Base-by-base conservation (phyloP, 2,888 invertebrate species). In the Trichogramma evanescens region DNA sequence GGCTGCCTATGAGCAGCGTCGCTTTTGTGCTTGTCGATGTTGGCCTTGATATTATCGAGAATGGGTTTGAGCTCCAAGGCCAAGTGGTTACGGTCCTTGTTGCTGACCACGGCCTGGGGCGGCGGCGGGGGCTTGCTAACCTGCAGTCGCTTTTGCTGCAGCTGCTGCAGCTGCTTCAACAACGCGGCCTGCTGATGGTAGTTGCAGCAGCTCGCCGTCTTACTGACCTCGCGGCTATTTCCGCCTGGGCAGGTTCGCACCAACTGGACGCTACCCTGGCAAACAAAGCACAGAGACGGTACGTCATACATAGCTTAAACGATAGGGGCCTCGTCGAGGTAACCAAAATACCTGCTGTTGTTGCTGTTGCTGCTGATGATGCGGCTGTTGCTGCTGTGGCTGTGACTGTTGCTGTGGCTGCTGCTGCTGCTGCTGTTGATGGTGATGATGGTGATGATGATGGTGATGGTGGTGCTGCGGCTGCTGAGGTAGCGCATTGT, bases 211-310 rank as follows among this genome's bases (percentile, higher is more conserved):
- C 56, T 56, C 5, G 59, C 26, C 8, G 69, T 69, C 62, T 72
- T 71, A 58, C 68, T 68, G 10, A 70, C 70, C 51, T 67, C 68
- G 26, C 69, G 67, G 56, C 69, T 69, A 53, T 68, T 70, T 26
- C 65, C 63, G 46, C 64, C 63, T 48, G 64, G 61, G 52, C 63
- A 59, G 53, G 64, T 63, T 56, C 62, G 61, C 54, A 63, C 54
- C 58, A 62, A 9, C 53, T 59, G 58, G 54, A 52, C 62, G 62
- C 64, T 64, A 42, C 62, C 64, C 64, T 64, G 50, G 45, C 63
- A 52, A 26, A 26, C 26, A 26, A 26, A 26, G 26, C 26, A 26
- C 26, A 26, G 26, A 26, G 26, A 26, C 26, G 26, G 26, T 26
- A 26, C 26, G 26, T 26, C 26, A 26, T 26, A 26, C 26, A 26